Percentiles rank a stretch among this genome's conserved stretches.
Conservation (phyloP, 2,888 invertebrate species). For the Dicycla oo region DNA sequence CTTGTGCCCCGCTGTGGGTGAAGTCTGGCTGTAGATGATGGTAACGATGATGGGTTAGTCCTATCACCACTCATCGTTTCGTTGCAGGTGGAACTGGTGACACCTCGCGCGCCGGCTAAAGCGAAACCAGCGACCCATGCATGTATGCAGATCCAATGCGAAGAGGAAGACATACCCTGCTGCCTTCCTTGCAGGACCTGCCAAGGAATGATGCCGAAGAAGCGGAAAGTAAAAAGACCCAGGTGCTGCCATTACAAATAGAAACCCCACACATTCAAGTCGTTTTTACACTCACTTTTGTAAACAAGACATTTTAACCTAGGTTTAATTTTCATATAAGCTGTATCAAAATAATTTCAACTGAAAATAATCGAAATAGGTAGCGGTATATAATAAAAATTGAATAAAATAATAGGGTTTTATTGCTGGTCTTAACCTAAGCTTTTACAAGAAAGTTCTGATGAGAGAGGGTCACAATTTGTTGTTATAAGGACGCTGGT, state of each 20-base stretch:
- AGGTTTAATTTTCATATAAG: conserved; percentile 1
- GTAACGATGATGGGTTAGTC: not conserved
- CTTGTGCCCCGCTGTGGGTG: not conserved
- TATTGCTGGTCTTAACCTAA: not conserved
- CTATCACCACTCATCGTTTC: not conserved
- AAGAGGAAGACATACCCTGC: conserved; percentile 88
- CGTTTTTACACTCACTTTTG: not conserved
- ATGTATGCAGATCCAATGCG: conserved; percentile 92
- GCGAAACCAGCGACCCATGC: conserved; percentile 90
- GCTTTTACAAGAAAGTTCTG: not conserved
- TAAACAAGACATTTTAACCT: not conserved
- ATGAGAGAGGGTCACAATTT: no score
- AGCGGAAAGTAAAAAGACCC: conserved; percentile 62
- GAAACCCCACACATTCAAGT: not conserved
- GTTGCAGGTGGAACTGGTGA: conserved; percentile 92
- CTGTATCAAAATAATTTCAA: conserved; percentile 24
- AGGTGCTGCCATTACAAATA: conserved; percentile 68
- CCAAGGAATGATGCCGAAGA: conserved; percentile 68
- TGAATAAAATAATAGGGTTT: not conserved
- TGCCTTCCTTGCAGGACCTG: conserved; percentile 79
- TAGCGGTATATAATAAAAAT: conserved; percentile 1
- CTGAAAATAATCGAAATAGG: conserved; percentile 12
- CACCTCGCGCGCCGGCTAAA: conserved; percentile 92
- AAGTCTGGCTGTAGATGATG: not conserved
- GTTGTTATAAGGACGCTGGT: not conserved